These are phyloP conservation scores for Planococcus citri DNA, from an alignment of 1,140 invertebrate genomes.

Conservation along the genomic window DNA sequence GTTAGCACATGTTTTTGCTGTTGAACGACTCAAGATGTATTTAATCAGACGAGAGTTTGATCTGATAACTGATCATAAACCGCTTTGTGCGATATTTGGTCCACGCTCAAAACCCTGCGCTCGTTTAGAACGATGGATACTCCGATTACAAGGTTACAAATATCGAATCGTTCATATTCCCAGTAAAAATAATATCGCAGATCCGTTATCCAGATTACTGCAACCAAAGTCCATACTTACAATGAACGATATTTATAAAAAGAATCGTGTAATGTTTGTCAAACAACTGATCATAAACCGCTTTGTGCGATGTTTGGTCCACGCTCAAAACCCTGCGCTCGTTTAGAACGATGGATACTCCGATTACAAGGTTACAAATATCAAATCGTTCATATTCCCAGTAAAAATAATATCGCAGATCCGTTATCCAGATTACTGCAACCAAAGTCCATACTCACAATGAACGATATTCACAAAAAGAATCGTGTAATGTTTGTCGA, in stretches of 20 bases:
- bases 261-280: not conserved
- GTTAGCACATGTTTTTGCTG: not conserved
- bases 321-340: not conserved
- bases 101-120: not conserved
- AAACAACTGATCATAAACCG: not conserved
- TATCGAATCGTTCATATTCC: not conserved
- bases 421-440: not conserved
- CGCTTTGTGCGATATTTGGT: not conserved
- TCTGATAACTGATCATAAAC: not conserved
- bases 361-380: not conserved
- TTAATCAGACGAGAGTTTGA: not conserved
- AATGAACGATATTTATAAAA: too few species aligned
- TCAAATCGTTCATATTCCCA: not conserved
- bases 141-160: not conserved
- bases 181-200: not conserved
- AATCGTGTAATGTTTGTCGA: not conserved
- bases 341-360: not conserved
- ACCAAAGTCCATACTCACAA: not conserved
- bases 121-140: not conserved
- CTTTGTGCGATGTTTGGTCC: not conserved
- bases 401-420: constrained; percentile 5
- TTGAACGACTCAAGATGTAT: not conserved
- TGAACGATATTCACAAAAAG: not conserved
- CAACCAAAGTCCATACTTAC: not conserved
- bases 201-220: not conserved